These are phyloP conservation scores for Drosophila burlai DNA, from an alignment of 1,140 invertebrate genomes.

Conservation along the genomic window DNA sequence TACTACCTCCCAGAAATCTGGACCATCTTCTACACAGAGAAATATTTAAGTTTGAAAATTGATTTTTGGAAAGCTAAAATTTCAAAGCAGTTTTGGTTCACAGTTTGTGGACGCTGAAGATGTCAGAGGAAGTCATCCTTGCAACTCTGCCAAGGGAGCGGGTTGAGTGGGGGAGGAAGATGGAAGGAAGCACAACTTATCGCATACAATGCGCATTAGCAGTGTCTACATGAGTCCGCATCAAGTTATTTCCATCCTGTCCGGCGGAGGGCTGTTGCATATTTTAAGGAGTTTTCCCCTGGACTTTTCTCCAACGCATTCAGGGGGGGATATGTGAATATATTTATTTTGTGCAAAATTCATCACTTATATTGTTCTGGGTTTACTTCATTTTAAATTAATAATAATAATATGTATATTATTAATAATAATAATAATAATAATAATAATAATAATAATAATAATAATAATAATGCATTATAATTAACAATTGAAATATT, in stretches of 20 bases:
- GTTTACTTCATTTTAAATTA: neutral
- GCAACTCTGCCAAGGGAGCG: neutral
- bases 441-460: too few species aligned
- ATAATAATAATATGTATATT: too few species aligned
- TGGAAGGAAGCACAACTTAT: conserved; percentile 37
- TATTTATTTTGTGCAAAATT: neutral
- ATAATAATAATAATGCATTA: too few species aligned
- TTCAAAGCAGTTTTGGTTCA: conserved; percentile 4
- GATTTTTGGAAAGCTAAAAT: neutral
- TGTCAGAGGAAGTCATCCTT: conserved; percentile 29
- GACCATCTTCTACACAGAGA: neutral
- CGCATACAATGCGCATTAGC: conserved; percentile 65
- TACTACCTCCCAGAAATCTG: neutral
- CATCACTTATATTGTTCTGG: neutral
- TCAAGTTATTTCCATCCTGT: conserved; percentile 59
- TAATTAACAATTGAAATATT: neutral
- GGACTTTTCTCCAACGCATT: neutral
- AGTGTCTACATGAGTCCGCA: conserved; percentile 56
- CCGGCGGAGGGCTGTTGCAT: conserved; percentile 33
- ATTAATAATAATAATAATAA: too few species aligned
- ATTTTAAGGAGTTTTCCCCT: conserved; percentile 32
- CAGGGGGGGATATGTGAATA: neutral
- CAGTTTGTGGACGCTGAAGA: conserved; percentile 20
- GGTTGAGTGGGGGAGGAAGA: too few species aligned
- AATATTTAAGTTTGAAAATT: neutral